Conservation (phyloP, 2,888 invertebrate genomes). For the Ligdia adustata region DNA sequence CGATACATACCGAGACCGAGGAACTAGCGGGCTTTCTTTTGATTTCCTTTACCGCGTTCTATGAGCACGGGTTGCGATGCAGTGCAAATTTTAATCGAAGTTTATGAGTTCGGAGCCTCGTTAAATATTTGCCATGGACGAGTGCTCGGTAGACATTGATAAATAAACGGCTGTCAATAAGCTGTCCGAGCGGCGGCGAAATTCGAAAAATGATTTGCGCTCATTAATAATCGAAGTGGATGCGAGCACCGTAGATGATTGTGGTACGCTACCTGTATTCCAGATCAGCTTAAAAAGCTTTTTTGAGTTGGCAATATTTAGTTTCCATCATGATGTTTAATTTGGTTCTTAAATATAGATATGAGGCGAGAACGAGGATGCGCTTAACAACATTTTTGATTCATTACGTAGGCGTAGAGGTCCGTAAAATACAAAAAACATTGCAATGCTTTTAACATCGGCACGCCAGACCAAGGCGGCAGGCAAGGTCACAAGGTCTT, state of each 20-base stretch:
- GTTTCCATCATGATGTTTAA: not conserved
- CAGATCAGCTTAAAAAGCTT: constrained; percentile 38
- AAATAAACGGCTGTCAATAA: constrained; percentile 74
- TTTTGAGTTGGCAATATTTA: not conserved
- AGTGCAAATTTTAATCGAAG: constrained; percentile 15
- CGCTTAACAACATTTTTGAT: constrained; percentile 22
- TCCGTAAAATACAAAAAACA: constrained; percentile 34
- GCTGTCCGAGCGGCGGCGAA: constrained; percentile 61
- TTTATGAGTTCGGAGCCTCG: constrained; percentile 44
- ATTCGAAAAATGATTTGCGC: constrained; percentile 60
- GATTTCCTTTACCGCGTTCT: constrained; percentile 56
- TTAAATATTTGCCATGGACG: constrained; percentile 63
- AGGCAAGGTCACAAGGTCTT: constrained; percentile 53
- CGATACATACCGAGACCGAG: constrained; percentile 43
- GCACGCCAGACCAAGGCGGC: constrained; percentile 41
- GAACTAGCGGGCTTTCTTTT: constrained; percentile 51
- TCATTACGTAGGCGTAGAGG: constrained; percentile 27
- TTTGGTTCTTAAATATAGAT: not conserved
- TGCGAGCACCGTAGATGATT: constrained; percentile 61
- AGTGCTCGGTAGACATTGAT: constrained; percentile 67
- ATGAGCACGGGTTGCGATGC: constrained; percentile 43
- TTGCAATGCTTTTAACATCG: constrained; percentile 40
- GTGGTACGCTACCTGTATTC: constrained; percentile 74
- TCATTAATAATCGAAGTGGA: constrained; percentile 76
- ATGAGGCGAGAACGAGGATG: constrained; percentile 12